Evolutionary conservation across 2,797 vertebrate species (phyloP).

Genomic region (Platalea minor): DNA sequence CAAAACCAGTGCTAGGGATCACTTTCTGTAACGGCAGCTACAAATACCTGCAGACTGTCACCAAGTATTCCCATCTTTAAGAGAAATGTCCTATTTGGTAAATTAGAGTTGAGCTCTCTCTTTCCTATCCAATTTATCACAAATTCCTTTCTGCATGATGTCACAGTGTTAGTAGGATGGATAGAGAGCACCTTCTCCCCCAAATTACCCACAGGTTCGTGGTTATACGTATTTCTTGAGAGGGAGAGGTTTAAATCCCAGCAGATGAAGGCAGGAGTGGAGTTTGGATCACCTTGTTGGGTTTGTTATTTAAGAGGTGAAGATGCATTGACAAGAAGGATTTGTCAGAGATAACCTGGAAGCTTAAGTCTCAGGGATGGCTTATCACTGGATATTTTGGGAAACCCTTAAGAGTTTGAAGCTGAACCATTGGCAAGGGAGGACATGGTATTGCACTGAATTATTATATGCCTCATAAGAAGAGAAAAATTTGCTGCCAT

Average conservation of each 20-base stretch:
- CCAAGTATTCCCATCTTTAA: neutral
- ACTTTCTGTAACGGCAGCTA: neutral
- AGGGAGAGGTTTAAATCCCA: neutral
- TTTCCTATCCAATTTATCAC: neutral
- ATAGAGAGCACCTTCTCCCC: neutral
- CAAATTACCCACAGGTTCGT: neutral
- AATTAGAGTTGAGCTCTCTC: neutral
- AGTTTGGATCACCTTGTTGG: neutral
- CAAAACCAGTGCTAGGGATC: neutral
- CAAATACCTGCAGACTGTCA: neutral
- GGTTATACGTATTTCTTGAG: neutral
- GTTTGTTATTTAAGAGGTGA: neutral
- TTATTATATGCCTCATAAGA: neutral
- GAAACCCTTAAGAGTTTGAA: neutral
- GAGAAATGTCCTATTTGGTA: neutral
- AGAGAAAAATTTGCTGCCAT: neutral
- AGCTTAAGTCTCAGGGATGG: neutral
- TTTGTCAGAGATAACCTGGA: neutral
- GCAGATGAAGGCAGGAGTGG: neutral
- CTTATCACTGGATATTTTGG: neutral
- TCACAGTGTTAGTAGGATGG: neutral
- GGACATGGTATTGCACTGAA: neutral
- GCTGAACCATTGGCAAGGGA: neutral
- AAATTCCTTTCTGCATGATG: neutral
- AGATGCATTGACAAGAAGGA: neutral